Conservation (phyloP, 2,113 vertebrate species). For the Elephas maximus region DNA sequence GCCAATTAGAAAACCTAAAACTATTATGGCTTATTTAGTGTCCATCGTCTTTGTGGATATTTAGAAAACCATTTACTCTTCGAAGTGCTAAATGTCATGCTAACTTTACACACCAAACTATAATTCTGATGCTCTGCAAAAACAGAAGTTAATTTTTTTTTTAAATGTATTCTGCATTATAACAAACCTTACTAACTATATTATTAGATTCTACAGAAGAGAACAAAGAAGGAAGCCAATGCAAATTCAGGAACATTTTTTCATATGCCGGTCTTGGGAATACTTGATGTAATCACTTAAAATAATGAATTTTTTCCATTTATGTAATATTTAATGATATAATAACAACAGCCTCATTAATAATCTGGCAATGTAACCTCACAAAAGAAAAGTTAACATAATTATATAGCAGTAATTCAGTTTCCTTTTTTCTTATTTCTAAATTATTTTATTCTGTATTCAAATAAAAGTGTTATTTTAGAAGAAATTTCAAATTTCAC, state of each 20-base stretch:
- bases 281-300: conserved; percentile 36
- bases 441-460: conserved; percentile 57
- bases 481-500: conserved; percentile 57
- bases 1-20: conserved; percentile 60
- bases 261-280: not conserved
- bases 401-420: conserved; percentile 37
- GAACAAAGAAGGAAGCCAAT: conserved; percentile 59
- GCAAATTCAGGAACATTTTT: conserved; percentile 62
- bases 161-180: conserved; percentile 1
- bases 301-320: conserved; percentile 44
- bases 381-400: not conserved
- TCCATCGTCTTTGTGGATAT: not conserved
- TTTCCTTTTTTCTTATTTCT: conserved; percentile 64
- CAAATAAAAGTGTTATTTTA: conserved; percentile 53
- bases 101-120: conserved; percentile 53
- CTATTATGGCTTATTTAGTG: conserved; percentile 29
- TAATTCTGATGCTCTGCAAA: not conserved
- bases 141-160: not conserved
- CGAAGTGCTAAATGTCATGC: conserved; percentile 27
- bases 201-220: conserved; percentile 41
- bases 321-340: conserved; percentile 16
- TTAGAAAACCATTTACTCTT: conserved; percentile 68
- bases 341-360: conserved; percentile 26
- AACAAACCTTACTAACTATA: conserved; percentile 60
- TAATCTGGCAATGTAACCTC: conserved; percentile 30